Conservation (phyloP, 1,140 invertebrate genomes). For the Eriocheir sinensis region DNA sequence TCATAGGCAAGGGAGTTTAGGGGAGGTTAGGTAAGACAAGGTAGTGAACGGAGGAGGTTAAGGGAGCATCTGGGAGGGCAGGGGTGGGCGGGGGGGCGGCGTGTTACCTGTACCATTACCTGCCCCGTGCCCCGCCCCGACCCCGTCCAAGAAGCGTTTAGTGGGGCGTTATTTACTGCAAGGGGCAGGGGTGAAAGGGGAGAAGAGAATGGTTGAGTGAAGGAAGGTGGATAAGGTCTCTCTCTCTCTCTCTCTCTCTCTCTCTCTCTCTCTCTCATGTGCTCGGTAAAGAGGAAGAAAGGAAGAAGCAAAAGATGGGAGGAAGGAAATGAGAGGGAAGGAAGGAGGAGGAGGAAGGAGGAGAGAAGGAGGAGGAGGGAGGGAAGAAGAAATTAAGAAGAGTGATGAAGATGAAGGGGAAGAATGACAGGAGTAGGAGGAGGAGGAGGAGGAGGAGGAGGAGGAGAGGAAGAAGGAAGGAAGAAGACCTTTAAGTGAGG, state of each 20-base stretch:
- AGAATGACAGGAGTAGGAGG: not conserved
- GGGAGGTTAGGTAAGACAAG: no score
- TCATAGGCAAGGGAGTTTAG: not conserved
- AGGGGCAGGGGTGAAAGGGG: not conserved
- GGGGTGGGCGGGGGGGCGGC: no score
- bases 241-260: no score
- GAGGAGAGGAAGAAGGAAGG: not conserved
- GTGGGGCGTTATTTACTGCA: no score
- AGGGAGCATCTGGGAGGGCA: no score
- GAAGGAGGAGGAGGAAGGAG: not conserved
- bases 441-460: not conserved
- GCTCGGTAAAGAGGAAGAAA: not conserved
- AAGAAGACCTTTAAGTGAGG: not conserved
- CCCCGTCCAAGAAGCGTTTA: no score
- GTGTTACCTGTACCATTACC: no score
- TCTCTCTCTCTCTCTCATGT: no score
- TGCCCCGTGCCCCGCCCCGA: no score
- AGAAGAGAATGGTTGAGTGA: not conserved
- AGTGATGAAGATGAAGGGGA: not conserved
- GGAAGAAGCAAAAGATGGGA: not conserved
- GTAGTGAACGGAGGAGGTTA: no score
- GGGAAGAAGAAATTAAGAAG: not conserved
- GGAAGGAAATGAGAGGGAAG: not conserved
- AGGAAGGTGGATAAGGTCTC: not conserved
- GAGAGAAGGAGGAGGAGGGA: not conserved